These are phyloP conservation scores for Lepilemur ruficaudatus DNA, from an alignment of 2,797 vertebrate genomes.

Conservation along the genomic window DNA sequence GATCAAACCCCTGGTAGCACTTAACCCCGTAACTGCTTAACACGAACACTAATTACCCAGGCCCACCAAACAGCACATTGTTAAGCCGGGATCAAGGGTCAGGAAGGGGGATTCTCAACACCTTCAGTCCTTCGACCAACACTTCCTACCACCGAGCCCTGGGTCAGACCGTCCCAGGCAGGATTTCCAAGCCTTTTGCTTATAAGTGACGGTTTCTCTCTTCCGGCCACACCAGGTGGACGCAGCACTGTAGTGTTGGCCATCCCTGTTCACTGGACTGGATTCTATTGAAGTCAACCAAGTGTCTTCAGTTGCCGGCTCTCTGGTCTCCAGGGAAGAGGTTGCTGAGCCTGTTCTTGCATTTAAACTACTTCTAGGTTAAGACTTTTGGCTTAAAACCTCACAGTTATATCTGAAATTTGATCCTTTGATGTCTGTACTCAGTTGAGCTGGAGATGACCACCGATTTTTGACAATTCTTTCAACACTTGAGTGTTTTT, in stretches of 20 bases:
- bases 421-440: neutral
- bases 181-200: neutral
- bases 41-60: constrained; percentile 63
- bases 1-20: constrained; percentile 71
- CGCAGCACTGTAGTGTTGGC: neutral
- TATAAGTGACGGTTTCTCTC: neutral
- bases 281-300: neutral
- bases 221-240: neutral
- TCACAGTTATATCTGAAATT: neutral
- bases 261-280: neutral
- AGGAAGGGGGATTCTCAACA: neutral
- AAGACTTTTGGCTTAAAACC: neutral
- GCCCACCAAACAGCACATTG: constrained; percentile 42
- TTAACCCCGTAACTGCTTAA: constrained; percentile 72
- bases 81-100: neutral
- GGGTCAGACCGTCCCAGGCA: neutral
- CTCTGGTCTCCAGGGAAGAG: neutral
- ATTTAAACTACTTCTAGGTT: neutral
- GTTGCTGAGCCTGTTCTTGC: neutral
- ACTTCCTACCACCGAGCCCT: neutral
- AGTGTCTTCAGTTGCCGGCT: neutral
- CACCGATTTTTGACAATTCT: neutral
- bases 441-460: neutral
- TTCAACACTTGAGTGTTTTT: neutral
- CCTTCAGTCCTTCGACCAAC: neutral